Evolutionary conservation across 2,113 vertebrate genomes (phyloP).

Genomic region (Pollachius pollachius): DNA sequence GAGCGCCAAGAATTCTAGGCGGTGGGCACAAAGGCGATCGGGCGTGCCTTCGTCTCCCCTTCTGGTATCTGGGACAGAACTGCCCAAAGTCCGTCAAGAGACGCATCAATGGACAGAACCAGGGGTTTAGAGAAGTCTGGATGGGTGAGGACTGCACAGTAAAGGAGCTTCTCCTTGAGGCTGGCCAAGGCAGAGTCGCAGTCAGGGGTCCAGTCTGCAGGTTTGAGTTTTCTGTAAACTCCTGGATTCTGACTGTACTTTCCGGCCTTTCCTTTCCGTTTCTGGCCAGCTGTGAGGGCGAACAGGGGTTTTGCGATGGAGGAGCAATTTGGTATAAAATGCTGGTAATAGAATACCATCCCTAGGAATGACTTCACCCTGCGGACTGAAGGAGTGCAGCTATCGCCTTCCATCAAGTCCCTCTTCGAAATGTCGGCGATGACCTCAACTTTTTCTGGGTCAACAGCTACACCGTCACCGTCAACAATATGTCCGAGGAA

Average conservation of each 20-base stretch:
- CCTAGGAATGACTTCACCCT: constrained; percentile 34
- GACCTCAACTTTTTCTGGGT: constrained; percentile 6
- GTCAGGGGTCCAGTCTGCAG: not conserved
- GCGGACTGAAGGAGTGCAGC: constrained; percentile 20
- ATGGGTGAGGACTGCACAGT: constrained; percentile 17
- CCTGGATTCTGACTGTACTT: too few species aligned
- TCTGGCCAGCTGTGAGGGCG: constrained; percentile 9
- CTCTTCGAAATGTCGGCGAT: constrained; percentile 10
- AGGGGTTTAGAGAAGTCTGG: constrained; percentile 18
- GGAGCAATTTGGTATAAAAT: too few species aligned
- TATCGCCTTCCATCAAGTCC: too few species aligned
- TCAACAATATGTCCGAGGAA: too few species aligned
- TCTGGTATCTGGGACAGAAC: not conserved
- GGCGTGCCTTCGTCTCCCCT: not conserved
- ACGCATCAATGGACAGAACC: constrained; percentile 12
- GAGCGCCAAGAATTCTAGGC: constrained; percentile 23
- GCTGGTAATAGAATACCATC: constrained; percentile 37
- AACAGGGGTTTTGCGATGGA: constrained; percentile 14
- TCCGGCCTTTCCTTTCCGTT: constrained; percentile 11
- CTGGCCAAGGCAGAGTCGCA: not conserved
- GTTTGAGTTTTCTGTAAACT: not conserved
- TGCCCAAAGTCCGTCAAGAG: not conserved
- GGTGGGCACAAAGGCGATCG: not conserved
- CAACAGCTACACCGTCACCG: not conserved
- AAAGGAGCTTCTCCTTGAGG: constrained; percentile 12